Evolutionary conservation across 2,888 invertebrate genomes (phyloP), one percentile per base, ranked within the genome.

Genomic region (Apamea epomidion): DNA sequence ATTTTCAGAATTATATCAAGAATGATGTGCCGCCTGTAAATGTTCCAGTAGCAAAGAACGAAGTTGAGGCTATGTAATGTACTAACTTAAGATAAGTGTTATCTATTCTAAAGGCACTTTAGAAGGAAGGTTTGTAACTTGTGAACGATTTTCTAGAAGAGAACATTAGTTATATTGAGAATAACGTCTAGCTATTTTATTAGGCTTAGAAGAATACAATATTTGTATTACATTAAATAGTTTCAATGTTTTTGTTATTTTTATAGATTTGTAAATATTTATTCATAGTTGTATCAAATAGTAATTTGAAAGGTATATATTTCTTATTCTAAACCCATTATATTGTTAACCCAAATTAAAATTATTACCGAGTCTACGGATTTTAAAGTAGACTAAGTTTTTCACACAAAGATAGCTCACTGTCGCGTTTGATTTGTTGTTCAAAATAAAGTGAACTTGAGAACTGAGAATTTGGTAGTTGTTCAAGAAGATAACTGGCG

Each of bases 1-100:
- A 83, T 89, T 95, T 95, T 75, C 95, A 96, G 96, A 92, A 93
- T 68, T 96, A 94, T 79, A 91, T 94, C 72, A 96, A 96, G 89
- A 92, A 91, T 79, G 94, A 95, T 76, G 86, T 92, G 32, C 85
- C 88, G 10, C 86, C 91, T 74, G 86, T 90, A 18, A 91, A 90
- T 81, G 90, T 88, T n/a, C 80, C 91, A 32, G 90, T 93, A 76
- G 89, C 94, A 54, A 95, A 95, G 82, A 94, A 94, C 78, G 94
- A 96, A 93, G 93, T 94, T 67, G 95, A 95, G 91, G 93, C 94
- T 92, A 93, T 95, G 89, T 95, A 95, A 85, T 81, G 37, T 72
- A 48, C 42, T 65, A 76, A 74, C 64, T 54, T 74, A 37, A 70
- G 76, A 45, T 81, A 80, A 81, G 65, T 82, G 73, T 81, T 81